Percentiles rank a stretch among this genome's conserved stretches.
phyloP scores from a whole-genome alignment of 2,888 invertebrate genomes.

The Sepioteuthis lessoniana region DNA sequence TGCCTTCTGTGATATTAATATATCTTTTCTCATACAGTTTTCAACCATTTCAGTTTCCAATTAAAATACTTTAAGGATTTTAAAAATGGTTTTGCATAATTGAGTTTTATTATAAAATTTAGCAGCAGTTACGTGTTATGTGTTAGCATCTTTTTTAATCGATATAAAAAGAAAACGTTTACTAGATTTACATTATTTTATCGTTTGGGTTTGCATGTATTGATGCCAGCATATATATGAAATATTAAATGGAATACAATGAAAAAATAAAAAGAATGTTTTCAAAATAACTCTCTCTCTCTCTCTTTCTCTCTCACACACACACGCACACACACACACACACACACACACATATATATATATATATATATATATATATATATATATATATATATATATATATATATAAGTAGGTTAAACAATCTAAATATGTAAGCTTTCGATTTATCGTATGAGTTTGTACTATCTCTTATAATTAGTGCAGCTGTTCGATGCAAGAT shows the following conservation, averaged over 20 bases:
- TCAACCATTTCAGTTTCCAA: not conserved
- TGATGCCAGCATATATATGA: not conserved
- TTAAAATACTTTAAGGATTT: not conserved
- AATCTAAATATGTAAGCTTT: too few species aligned
- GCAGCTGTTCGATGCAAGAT: too few species aligned
- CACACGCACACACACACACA: too few species aligned
- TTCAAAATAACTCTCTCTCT: too few species aligned
- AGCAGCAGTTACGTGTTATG: not conserved
- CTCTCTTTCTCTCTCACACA: too few species aligned
- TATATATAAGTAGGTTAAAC: too few species aligned
- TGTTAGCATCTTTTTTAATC: not conserved
- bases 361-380: too few species aligned
- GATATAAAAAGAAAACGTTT: not conserved
- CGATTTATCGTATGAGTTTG: not conserved
- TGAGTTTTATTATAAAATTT: not conserved
- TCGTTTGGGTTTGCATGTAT: not conserved
- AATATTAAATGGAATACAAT: not conserved
- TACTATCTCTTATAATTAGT: not conserved
- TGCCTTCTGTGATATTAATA: not conserved
- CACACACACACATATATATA: too few species aligned
- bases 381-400: too few species aligned
- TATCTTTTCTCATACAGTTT: not conserved
- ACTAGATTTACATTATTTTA: not conserved
- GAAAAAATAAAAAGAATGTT: not conserved
- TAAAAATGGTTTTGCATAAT: not conserved